Evolutionary conservation across 2,113 vertebrate species (phyloP).

Genomic region (Aldabrachelys gigantea): DNA sequence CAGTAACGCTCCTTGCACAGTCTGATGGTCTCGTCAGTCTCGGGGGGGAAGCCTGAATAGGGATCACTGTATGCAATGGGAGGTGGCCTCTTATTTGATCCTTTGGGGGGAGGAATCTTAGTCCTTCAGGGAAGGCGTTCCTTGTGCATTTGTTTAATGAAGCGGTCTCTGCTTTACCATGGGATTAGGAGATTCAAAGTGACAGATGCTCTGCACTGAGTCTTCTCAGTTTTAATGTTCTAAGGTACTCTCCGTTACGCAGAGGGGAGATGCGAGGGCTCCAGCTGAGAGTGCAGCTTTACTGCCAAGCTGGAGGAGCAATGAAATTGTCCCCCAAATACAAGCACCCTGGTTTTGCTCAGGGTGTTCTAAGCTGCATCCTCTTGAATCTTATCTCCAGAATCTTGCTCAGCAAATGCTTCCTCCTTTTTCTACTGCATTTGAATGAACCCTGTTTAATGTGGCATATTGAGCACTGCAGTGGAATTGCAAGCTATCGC

Average conservation of each 20-base stretch:
- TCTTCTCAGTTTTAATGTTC: neutral
- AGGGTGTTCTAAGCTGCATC: neutral
- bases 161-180: neutral
- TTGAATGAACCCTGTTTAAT: neutral
- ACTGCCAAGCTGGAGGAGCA: neutral
- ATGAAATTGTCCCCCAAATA: rapidly evolving
- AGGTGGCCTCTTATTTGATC: neutral
- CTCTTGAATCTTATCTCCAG: neutral
- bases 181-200: neutral
- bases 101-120: neutral
- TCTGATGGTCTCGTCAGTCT: neutral
- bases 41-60: rapidly evolving
- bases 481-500: neutral
- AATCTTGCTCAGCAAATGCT: neutral
- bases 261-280: neutral
- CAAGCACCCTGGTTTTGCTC: neutral
- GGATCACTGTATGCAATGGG: neutral
- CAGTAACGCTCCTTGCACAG: neutral
- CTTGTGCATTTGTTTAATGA: neutral
- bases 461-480: neutral
- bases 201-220: neutral
- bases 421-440: neutral
- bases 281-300: neutral
- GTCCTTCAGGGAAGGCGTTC: neutral
- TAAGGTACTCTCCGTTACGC: neutral